Evolutionary conservation across 2,797 vertebrate genomes (phyloP).

Genomic region (Sebastes miniatus): DNA sequence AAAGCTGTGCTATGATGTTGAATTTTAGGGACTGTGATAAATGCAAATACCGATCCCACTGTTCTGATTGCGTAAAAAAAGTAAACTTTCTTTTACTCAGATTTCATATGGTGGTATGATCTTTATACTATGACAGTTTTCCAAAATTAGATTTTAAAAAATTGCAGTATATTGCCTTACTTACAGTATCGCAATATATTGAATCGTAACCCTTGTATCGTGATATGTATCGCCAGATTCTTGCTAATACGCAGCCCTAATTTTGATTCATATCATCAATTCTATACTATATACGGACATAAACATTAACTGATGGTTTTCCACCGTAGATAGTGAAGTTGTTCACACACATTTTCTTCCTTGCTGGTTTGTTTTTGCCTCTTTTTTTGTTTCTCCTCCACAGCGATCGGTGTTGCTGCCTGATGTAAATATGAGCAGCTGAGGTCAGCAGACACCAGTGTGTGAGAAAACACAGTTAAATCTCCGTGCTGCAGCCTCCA

Average conservation of each 20-base stretch:
- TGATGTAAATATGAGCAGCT: slow-evolving; percentile 83
- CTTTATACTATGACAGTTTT: too few species aligned
- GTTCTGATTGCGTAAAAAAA: too few species aligned
- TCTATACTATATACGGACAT: background rate
- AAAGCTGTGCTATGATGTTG: too few species aligned
- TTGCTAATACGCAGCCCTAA: too few species aligned
- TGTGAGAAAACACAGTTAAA: slow-evolving; percentile 85
- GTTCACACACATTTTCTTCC: background rate
- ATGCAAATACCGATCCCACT: too few species aligned
- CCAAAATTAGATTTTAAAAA: too few species aligned
- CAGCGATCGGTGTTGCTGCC: slow-evolving; percentile 52
- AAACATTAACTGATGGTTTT: background rate
- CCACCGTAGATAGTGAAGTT: background rate
- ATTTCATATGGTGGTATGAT: too few species aligned
- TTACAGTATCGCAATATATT: too few species aligned
- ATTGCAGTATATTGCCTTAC: fast-evolving
- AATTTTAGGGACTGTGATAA: too few species aligned
- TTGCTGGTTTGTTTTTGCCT: slow-evolving; percentile 36
- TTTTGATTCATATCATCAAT: background rate
- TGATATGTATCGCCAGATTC: too few species aligned
- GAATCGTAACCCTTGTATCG: too few species aligned
- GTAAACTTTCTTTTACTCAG: too few species aligned
- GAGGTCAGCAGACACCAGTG: slow-evolving; percentile 82
- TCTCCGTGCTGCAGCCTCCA: slow-evolving; percentile 61
- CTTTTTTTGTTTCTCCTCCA: slow-evolving; percentile 3